Evolutionary conservation across 2,113 vertebrate genomes (phyloP).

Genomic region (Pandion haliaetus): DNA sequence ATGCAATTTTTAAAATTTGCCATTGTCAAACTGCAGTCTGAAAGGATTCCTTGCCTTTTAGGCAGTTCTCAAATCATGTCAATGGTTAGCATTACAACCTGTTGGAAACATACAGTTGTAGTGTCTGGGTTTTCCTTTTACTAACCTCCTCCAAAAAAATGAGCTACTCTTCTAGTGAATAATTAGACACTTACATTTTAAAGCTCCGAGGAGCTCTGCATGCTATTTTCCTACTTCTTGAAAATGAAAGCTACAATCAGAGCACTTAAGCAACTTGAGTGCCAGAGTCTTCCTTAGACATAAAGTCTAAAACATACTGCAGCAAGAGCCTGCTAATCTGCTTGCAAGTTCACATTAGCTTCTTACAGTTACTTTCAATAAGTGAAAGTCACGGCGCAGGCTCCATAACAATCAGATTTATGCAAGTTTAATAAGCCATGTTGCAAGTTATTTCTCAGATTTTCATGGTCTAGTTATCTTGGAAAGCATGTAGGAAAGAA

Average conservation of each 20-base stretch:
- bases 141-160: background rate
- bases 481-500: background rate
- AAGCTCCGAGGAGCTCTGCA: background rate
- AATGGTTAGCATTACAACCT: background rate
- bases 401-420: constrained; percentile 50
- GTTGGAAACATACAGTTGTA: background rate
- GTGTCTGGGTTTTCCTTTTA: background rate
- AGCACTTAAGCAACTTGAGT: background rate
- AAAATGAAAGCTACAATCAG: background rate
- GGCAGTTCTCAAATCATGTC: background rate
- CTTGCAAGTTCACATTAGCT: background rate
- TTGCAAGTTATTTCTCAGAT: background rate
- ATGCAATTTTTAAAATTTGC: background rate
- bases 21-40: background rate
- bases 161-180: background rate
- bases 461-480: background rate
- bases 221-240: background rate
- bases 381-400: background rate
- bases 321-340: background rate
- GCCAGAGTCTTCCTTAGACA: background rate
- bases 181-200: background rate
- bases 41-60: background rate
- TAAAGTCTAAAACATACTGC: background rate
- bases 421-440: background rate
- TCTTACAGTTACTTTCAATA: constrained; percentile 38